phyloP scores from a whole-genome alignment of 2,888 invertebrate species.

The Athripsodes cinereus region DNA sequence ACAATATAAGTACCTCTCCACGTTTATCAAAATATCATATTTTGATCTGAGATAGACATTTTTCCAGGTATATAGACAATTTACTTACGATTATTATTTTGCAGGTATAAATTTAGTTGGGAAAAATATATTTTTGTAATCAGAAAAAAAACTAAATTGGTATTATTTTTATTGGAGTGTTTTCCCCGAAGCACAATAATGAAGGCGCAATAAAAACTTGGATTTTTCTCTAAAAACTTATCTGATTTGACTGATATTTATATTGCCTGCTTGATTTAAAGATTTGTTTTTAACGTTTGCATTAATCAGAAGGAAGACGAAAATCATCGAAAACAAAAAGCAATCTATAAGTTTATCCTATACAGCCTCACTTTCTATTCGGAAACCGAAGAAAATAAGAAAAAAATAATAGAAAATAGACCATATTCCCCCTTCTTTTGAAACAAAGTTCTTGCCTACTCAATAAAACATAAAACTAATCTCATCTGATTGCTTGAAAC shows the following conservation, averaged over 20 bases:
- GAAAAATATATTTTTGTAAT: background rate
- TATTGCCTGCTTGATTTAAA: slow-evolving; percentile 23
- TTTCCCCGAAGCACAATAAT: background rate
- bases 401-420: background rate
- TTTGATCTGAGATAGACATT: no score
- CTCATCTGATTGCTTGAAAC: background rate
- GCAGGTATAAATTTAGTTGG: no score
- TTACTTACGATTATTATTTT: no score
- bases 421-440: background rate
- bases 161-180: background rate
- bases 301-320: slow-evolving; percentile 20
- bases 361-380: background rate
- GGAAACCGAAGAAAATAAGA: background rate
- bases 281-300: slow-evolving; percentile 24
- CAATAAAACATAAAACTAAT: slow-evolving; percentile 1
- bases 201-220: slow-evolving; percentile 4
- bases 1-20: no score
- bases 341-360: slow-evolving; percentile 1
- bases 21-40: no score
- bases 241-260: slow-evolving; percentile 18
- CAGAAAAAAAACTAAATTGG: slow-evolving; percentile 2
- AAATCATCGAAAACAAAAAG: slow-evolving; percentile 25
- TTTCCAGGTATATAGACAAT: no score
- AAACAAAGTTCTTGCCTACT: background rate
- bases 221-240: slow-evolving; percentile 7